A percentile compares a stretch with the other conserved stretches of the same genome.
phyloP scores from a whole-genome alignment of 1,140 invertebrate genomes.

The Scaptomyza graminum region DNA sequence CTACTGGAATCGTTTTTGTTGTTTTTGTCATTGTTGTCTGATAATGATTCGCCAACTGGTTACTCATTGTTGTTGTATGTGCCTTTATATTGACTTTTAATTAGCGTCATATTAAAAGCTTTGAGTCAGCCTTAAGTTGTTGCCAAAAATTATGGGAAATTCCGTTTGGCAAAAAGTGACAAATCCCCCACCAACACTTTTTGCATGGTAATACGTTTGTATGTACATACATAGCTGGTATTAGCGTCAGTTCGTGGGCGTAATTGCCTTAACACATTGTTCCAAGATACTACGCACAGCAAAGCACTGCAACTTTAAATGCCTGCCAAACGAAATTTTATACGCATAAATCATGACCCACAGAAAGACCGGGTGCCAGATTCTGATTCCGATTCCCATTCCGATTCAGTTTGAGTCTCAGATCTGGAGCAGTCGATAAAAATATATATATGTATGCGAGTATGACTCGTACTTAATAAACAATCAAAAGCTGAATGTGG shows the following conservation, averaged over 20 bases:
- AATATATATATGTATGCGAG: conserved; percentile 32
- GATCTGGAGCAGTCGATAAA: conserved; percentile 75
- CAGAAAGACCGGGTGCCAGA: conserved; percentile 62
- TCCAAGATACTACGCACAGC: conserved; percentile 36
- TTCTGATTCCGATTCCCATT: conserved; percentile 33
- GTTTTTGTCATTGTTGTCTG: not conserved
- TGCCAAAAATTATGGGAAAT: conserved; percentile 64
- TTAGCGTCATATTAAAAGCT: conserved; percentile 45
- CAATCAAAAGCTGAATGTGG: conserved; percentile 31
- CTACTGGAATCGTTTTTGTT: not conserved
- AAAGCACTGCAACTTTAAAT: conserved; percentile 49
- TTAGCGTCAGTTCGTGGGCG: conserved; percentile 56
- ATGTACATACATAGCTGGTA: conserved; percentile 1
- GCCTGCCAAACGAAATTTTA: conserved; percentile 60
- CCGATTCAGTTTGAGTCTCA: conserved; percentile 41
- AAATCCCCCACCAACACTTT: conserved; percentile 16
- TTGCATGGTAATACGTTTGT: not conserved
- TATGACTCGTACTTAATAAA: conserved; percentile 69
- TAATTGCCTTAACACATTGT: conserved; percentile 74
- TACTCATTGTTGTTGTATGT: conserved; percentile 29
- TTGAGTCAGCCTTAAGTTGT: conserved; percentile 31
- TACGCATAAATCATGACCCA: conserved; percentile 73
- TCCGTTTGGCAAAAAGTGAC: conserved; percentile 49
- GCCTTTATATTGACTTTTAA: conserved; percentile 37
- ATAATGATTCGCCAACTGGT: conserved; percentile 44